Base-by-base conservation (phyloP, 2,113 vertebrate genomes). In the Phrynosoma platyrhinos region DNA sequence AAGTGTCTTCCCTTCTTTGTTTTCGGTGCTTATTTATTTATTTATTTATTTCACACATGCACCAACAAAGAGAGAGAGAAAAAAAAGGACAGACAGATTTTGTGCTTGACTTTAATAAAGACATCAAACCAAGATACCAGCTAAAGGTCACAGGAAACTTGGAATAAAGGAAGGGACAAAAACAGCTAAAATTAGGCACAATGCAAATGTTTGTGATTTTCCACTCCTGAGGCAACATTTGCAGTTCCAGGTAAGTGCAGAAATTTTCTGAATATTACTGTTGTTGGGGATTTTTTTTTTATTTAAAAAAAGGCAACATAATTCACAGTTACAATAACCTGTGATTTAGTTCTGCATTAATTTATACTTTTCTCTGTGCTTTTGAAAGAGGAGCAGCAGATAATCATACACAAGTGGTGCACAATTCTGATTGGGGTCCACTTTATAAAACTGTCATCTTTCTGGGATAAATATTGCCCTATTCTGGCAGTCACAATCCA, bases 11-110 rank as follows among this genome's bases (percentile, higher is more conserved):
- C 92, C 94, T 36, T 10, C 92, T 93, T 93, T 92, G 87, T 91
- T 91, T 94, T 91, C 77, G 42, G 90, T 86, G 76, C n/a, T 90
- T 95, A 89, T 93, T 94, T 95, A 90, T 62, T 95, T 93, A 94
- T 95, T 93, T 92, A 89, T 62, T 79, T 18, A 53, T 6, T 47
- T 58, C 91, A 93, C 85, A 36, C 32, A 64, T 58, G 20, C 18
- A 32, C 3, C 36, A 76, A 75, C 3, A 75, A 13, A 75, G 72
- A 76, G 42, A 25, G 32, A 64, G 79, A 81, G 58, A 82, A 32
- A 36, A 10, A 13, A 8, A 27, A 12, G 68, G 52, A 55, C 20
- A 52, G 27, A 32, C 18, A 80, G 66, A 80, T 18, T 18, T 82
- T 82, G 32, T n/a, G 21, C 83, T 92, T 32, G 80, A 89, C 84